phyloP scores from a whole-genome alignment of 1,140 invertebrate genomes.

The Epicauta chinensis region DNA sequence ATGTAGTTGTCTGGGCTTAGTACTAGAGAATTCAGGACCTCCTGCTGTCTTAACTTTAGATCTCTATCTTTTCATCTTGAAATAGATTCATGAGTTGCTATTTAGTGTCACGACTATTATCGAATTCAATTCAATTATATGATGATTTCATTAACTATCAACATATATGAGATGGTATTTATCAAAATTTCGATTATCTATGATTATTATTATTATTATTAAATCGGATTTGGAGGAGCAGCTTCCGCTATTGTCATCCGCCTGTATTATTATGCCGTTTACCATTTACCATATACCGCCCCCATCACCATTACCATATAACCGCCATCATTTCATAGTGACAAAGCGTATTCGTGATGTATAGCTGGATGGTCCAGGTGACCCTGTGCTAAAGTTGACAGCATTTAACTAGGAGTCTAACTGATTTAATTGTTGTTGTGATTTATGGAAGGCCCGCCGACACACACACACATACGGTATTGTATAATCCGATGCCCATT shows the following conservation, averaged over 20 bases:
- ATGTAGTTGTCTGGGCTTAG: too few species aligned
- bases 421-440: constrained; percentile 38
- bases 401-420: constrained; percentile 34
- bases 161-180: too few species aligned
- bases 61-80: constrained; percentile 25
- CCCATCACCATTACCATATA: too few species aligned
- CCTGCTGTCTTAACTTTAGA: constrained; percentile 14
- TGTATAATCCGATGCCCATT: constrained; percentile 14
- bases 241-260: too few species aligned
- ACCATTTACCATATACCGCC: too few species aligned
- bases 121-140: too few species aligned
- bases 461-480: constrained; percentile 20
- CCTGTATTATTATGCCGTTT: too few species aligned
- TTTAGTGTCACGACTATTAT: constrained; percentile 1
- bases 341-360: constrained; percentile 20
- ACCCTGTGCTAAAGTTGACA: constrained; percentile 34
- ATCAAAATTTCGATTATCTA: too few species aligned
- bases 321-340: too few species aligned
- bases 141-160: too few species aligned
- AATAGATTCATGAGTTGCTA: constrained; percentile 19
- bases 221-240: too few species aligned
- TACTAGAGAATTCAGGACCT: neutral
- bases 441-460: constrained; percentile 34
- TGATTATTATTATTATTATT: too few species aligned
- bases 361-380: constrained; percentile 29